These are phyloP conservation scores for Drosophila rufa DNA, from an alignment of 1,140 invertebrate species.

Conservation along the genomic window DNA sequence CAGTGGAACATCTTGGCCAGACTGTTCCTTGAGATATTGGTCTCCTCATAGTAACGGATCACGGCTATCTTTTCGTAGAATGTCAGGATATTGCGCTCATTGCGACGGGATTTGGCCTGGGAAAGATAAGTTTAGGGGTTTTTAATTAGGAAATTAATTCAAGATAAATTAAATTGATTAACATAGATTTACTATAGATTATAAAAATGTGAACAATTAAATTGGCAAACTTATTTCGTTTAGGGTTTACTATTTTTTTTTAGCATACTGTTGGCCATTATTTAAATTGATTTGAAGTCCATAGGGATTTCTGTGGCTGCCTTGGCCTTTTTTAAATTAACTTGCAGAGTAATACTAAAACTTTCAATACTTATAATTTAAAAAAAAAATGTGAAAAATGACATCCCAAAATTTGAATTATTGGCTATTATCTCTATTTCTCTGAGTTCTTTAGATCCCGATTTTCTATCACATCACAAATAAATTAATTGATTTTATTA, in stretches of 20 bases:
- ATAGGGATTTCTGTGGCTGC: not conserved
- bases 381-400: too few relatives aligned
- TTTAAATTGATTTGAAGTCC: not conserved
- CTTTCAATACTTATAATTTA: too few relatives aligned
- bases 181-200: not conserved
- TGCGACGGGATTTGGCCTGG: constrained; percentile 69
- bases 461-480: too few relatives aligned
- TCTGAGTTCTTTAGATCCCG: too few relatives aligned
- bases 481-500: not conserved
- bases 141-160: not conserved
- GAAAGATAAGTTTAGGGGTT: not conserved
- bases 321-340: too few relatives aligned
- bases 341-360: too few relatives aligned
- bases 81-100: constrained; percentile 81
- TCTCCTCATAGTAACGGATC: constrained; percentile 80
- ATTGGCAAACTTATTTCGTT: not conserved
- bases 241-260: not conserved
- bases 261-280: not conserved
- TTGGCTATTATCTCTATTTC: too few relatives aligned
- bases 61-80: constrained; percentile 84
- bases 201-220: not conserved
- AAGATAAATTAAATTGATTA: not conserved
- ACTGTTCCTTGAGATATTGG: constrained; percentile 77
- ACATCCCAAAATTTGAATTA: too few relatives aligned
- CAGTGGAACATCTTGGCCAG: constrained; percentile 82